Base-by-base conservation (phyloP, 2,888 invertebrate species). In the Pterobdella sp. region DNA sequence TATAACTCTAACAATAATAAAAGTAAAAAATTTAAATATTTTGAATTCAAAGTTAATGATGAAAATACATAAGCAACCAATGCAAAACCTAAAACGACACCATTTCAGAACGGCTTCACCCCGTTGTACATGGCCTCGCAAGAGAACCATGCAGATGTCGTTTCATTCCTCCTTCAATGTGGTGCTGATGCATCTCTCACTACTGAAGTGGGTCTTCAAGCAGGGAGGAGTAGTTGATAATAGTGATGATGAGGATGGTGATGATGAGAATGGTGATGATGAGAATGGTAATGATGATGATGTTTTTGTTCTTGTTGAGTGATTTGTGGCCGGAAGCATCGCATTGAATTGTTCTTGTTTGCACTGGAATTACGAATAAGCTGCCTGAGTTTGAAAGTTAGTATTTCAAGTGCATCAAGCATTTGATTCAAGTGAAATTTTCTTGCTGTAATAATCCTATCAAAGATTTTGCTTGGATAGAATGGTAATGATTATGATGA, bases 61-160 rank as follows among this genome's bases (percentile, higher is more conserved):
- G 52, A 18, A 52, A 18, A 52, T n/a, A n/a, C n/a, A n/a, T n/a
- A n/a, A n/a, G n/a, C n/a, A n/a, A n/a, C n/a, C n/a, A n/a, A n/a
- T n/a, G n/a, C n/a, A n/a, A n/a, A n/a, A n/a, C n/a, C n/a, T n/a
- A n/a, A n/a, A n/a, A n/a, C n/a, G n/a, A n/a, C n/a, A n/a, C n/a
- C n/a, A 14, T 22, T 42, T 42, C 73, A 78, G 77, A 96, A 94
- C 88, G 98, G 98, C 77, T 98, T 98, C 86, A 97, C 97, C 1
- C 97, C 98, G 0, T 87, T 99, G 68, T 98, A 99, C 84, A 98
- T 98, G 97, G 97, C 96, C 7, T 96, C 97, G 7, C 98, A 83
- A 76, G 82, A 82, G 77, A 82, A 82, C 72, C 81, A 82, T 74
- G 74, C 80, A 31, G 81, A 82, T 36, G 81, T 83, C 72, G 98